Evolutionary conservation across 2,888 invertebrate species (phyloP).

Genomic region (Lasiommata megera): DNA sequence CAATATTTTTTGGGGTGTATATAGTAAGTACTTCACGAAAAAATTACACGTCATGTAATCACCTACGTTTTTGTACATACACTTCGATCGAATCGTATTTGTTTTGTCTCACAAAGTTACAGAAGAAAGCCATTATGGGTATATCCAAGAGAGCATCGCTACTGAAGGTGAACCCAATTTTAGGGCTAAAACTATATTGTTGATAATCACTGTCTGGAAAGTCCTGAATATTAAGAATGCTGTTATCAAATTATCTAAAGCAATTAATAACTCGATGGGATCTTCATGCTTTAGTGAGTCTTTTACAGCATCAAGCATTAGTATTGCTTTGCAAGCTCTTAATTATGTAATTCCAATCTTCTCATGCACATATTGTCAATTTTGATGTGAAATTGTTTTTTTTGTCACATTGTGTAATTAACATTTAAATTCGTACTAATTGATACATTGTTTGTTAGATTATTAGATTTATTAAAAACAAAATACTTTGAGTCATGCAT

Average conservation of each 20-base stretch:
- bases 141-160: constrained; percentile 48
- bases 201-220: constrained; percentile 55
- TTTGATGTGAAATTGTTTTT: neutral
- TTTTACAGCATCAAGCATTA: constrained; percentile 60
- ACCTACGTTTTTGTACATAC: constrained; percentile 70
- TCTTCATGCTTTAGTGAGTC: constrained; percentile 54
- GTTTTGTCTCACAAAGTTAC: constrained; percentile 54
- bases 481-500: constrained; percentile 45
- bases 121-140: constrained; percentile 46
- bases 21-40: constrained; percentile 43
- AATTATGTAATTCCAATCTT: constrained; percentile 39
- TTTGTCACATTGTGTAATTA: neutral
- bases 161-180: constrained; percentile 66
- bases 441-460: constrained; percentile 18
- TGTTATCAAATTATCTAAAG: constrained; percentile 47
- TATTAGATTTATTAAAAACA: constrained; percentile 14
- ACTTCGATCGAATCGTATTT: constrained; percentile 44
- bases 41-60: constrained; percentile 58
- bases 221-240: constrained; percentile 70
- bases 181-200: constrained; percentile 64
- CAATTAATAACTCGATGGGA: constrained; percentile 33
- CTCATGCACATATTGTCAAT: constrained; percentile 14
- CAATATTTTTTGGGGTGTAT: constrained; percentile 44
- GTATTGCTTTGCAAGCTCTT: constrained; percentile 40
- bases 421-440: constrained; percentile 23